Conservation (phyloP, 2,797 vertebrate genomes). For the Australoheros facetus region DNA sequence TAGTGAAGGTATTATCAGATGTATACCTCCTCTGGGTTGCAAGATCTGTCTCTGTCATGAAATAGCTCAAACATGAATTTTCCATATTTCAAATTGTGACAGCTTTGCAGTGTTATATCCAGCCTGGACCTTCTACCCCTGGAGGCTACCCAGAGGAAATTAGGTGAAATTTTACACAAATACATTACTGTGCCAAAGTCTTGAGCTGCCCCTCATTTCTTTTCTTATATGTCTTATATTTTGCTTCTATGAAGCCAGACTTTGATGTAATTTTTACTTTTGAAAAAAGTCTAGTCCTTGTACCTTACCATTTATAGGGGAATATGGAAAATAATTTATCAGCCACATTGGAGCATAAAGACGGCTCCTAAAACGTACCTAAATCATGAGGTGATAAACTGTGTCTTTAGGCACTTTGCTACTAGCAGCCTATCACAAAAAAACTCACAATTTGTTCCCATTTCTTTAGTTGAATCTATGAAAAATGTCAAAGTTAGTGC, state of each 20-base stretch:
- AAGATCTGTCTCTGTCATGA: constrained; percentile 19
- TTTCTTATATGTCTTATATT: background rate
- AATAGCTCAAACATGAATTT: constrained; percentile 13
- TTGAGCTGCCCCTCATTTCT: background rate
- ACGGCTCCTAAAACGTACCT: too few relatives aligned
- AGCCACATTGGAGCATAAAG: too few relatives aligned
- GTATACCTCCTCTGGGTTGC: background rate
- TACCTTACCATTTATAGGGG: too few relatives aligned
- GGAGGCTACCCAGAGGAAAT: constrained; percentile 7
- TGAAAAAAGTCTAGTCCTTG: background rate
- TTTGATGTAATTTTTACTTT: background rate
- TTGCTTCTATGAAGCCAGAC: background rate
- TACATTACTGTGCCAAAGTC: background rate
- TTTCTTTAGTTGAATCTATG: background rate
- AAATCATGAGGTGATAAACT: too few relatives aligned
- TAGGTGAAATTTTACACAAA: background rate
- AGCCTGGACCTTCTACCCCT: background rate
- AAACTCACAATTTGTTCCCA: background rate
- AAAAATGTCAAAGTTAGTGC: background rate
- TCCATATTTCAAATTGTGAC: constrained; percentile 10
- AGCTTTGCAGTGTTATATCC: constrained; percentile 40
- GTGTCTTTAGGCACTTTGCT: too few relatives aligned
- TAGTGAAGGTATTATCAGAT: background rate
- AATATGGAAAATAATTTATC: too few relatives aligned
- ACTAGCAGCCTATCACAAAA: too few relatives aligned